phyloP scores from a whole-genome alignment of 2,888 invertebrate species.

The Branchellion lobata region DNA sequence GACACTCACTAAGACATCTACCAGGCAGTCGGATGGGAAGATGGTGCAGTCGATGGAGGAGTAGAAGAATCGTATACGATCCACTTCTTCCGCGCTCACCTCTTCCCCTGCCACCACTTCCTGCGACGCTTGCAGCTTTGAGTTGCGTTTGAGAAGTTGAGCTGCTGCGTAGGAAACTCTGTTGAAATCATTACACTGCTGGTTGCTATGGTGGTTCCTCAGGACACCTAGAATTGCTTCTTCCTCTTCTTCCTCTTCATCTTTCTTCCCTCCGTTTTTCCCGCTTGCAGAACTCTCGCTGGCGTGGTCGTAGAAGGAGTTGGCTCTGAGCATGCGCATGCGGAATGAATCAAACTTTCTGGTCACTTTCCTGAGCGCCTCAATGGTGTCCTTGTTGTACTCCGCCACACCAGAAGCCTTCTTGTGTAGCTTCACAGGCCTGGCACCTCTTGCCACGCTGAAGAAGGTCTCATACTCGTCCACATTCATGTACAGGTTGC shows the following conservation, averaged over 20 bases:
- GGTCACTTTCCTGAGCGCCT: slow-evolving; percentile 29
- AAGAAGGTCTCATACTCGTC: slow-evolving; percentile 32
- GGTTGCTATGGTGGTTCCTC: neutral
- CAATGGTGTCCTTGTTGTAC: slow-evolving; percentile 28
- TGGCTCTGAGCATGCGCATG: slow-evolving; percentile 30
- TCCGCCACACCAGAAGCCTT: neutral
- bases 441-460: too few species aligned
- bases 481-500: slow-evolving; percentile 28
- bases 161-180: slow-evolving; percentile 2
- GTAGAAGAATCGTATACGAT: slow-evolving; percentile 36
- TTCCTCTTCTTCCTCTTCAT: neutral
- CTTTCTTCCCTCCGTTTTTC: neutral
- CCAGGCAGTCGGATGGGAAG: slow-evolving; percentile 24
- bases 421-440: neutral
- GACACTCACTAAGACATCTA: slow-evolving; percentile 36
- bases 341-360: slow-evolving; percentile 42
- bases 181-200: neutral
- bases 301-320: slow-evolving; percentile 2
- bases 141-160: neutral
- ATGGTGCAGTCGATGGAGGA: slow-evolving; percentile 23
- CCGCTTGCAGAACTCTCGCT: neutral
- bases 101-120: neutral
- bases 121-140: neutral
- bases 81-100: slow-evolving; percentile 16
- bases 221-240: neutral